Percentiles rank a stretch among this genome's conserved stretches.
These are phyloP conservation scores for Lampropteryx suffumata DNA, from an alignment of 2,888 invertebrate species.

Conservation along the genomic window DNA sequence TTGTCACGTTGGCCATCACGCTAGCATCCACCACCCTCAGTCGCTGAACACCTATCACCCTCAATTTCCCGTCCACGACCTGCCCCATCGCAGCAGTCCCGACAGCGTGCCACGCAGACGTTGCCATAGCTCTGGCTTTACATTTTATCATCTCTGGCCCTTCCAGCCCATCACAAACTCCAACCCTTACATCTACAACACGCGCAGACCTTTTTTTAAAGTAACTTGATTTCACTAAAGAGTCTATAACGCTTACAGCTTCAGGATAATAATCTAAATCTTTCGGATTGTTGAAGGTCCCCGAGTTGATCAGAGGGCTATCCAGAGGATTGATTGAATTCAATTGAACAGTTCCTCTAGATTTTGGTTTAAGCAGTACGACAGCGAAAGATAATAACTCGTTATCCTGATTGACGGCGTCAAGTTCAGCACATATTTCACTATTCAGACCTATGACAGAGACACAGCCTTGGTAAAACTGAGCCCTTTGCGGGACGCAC, in stretches of 20 bases:
- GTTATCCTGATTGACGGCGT: slow-evolving; percentile 40
- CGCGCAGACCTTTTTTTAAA: slow-evolving; percentile 52
- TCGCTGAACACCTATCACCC: slow-evolving; percentile 49
- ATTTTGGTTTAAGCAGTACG: slow-evolving; percentile 63
- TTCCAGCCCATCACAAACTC: slow-evolving; percentile 46
- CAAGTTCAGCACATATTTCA: slow-evolving; percentile 49
- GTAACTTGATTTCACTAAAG: slow-evolving; percentile 52
- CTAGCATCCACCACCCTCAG: slow-evolving; percentile 69
- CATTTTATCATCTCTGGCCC: slow-evolving; percentile 71
- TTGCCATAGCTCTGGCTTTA: slow-evolving; percentile 50
- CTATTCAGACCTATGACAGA: slow-evolving; percentile 48
- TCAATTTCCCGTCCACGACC: slow-evolving; percentile 55
- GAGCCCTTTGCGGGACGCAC: slow-evolving; percentile 45
- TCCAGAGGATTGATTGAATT: slow-evolving; percentile 47
- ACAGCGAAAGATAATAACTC: slow-evolving; percentile 60
- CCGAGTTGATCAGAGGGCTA: slow-evolving; percentile 59
- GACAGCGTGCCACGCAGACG: slow-evolving; percentile 69
- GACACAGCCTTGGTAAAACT: slow-evolving; percentile 47
- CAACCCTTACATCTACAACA: slow-evolving; percentile 48
- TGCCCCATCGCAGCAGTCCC: slow-evolving; percentile 66
- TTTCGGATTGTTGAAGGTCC: slow-evolving; percentile 51
- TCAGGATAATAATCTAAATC: slow-evolving; percentile 56
- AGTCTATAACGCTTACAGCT: slow-evolving; percentile 49
- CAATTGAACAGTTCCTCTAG: slow-evolving; percentile 57
- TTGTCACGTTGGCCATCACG: slow-evolving; percentile 57